Percentiles rank a stretch among this genome's conserved stretches.
These are phyloP conservation scores for Syrista parreyssii DNA, from an alignment of 2,888 invertebrate genomes.

Conservation along the genomic window DNA sequence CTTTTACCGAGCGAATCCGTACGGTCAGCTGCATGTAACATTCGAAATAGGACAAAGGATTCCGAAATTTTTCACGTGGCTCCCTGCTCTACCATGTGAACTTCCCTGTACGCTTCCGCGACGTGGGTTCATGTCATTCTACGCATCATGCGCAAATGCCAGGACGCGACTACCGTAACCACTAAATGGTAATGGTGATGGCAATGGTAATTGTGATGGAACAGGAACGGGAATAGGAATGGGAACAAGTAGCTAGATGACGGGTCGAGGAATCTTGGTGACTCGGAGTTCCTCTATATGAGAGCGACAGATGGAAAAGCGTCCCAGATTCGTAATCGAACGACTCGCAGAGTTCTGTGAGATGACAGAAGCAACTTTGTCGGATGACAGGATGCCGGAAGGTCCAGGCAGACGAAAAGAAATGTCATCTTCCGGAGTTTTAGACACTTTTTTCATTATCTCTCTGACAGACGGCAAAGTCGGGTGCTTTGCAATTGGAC, in stretches of 20 bases:
- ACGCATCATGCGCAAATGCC: not conserved
- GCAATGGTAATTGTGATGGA: not conserved
- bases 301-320: not conserved
- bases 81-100: not conserved
- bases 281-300: not conserved
- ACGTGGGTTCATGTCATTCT: not conserved
- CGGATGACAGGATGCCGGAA: not conserved
- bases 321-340: not conserved
- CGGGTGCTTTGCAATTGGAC: not conserved
- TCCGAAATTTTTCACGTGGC: not conserved
- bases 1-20: not conserved
- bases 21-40: not conserved
- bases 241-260: constrained; percentile 6
- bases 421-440: not conserved
- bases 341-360: not conserved
- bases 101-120: not conserved
- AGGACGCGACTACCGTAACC: constrained; percentile 67
- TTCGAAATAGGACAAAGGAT: not conserved
- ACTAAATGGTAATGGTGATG: constrained; percentile 68
- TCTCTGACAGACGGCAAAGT: not conserved
- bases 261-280: not conserved
- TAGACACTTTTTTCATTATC: not conserved
- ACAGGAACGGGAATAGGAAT: constrained; percentile 59
- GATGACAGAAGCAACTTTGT: not conserved
- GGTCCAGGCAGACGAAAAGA: not conserved